Percentiles rank a stretch among this genome's conserved stretches.
phyloP scores from a whole-genome alignment of 2,113 vertebrate species.

The Paramormyrops kingsleyae region DNA sequence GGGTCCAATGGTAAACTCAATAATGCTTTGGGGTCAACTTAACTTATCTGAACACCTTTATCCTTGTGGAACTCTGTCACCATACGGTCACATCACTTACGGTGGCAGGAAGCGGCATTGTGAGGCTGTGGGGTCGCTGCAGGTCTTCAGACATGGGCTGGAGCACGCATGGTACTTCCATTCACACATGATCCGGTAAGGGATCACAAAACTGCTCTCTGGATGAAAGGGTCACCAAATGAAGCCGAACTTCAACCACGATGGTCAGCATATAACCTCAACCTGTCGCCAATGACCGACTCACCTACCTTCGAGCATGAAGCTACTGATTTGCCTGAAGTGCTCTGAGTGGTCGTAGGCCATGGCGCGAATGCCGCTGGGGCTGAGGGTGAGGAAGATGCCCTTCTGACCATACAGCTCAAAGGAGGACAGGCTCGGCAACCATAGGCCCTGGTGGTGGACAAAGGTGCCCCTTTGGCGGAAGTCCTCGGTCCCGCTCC shows the following conservation, averaged over 20 bases:
- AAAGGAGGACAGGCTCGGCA: constrained; percentile 76
- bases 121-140: constrained; percentile 76
- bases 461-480: constrained; percentile 76
- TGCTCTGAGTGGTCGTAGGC: constrained; percentile 76
- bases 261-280: not conserved
- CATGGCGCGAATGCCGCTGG: constrained; percentile 60
- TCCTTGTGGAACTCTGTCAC: not conserved
- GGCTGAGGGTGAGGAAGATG: constrained; percentile 76
- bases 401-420: constrained; percentile 83
- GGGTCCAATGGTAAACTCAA: not conserved
- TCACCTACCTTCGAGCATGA: constrained; percentile 65
- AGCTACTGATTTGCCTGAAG: constrained; percentile 85
- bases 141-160: constrained; percentile 84
- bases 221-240: constrained; percentile 24
- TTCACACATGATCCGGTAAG: constrained; percentile 91
- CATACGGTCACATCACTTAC: constrained; percentile 59
- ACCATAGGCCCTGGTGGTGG: constrained; percentile 85
- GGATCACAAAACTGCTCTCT: constrained; percentile 84
- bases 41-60: not conserved
- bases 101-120: constrained; percentile 84
- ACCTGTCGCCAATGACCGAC: not conserved
- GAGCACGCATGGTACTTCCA: constrained; percentile 88
- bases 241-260: not conserved
- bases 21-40: not conserved
- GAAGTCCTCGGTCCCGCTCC: constrained; percentile 72